Percentiles rank a stretch among this genome's conserved stretches.
Evolutionary conservation across 1,140 invertebrate genomes (phyloP).

Genomic region (Archivesica marissinica): DNA sequence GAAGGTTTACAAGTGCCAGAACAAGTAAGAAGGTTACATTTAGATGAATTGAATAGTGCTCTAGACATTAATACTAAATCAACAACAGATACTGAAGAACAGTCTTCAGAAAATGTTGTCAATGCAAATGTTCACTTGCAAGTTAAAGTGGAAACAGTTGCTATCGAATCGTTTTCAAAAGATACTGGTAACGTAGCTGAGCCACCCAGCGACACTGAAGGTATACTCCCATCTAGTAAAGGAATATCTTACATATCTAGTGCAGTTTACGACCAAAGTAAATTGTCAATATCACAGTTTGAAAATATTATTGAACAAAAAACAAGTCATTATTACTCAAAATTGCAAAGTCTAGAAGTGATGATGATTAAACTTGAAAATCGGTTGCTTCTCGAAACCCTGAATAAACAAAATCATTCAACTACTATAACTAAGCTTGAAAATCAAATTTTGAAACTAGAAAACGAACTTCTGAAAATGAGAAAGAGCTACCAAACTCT

Average conservation of each 20-base stretch:
- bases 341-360: constrained; percentile 76
- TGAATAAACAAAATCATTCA: constrained; percentile 76
- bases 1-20: too few relatives aligned
- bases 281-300: constrained; percentile 28
- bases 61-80: neutral
- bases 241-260: too few relatives aligned
- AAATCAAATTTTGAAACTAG: constrained; percentile 78
- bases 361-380: constrained; percentile 79
- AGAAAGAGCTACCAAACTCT: constrained; percentile 75
- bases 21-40: neutral
- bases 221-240: too few relatives aligned
- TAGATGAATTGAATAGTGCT: neutral
- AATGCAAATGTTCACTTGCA: neutral
- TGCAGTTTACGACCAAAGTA: neutral
- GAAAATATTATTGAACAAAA: constrained; percentile 65
- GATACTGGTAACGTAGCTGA: too few relatives aligned
- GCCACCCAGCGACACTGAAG: too few relatives aligned
- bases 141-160: neutral
- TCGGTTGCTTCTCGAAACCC: constrained; percentile 71
- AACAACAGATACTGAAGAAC: neutral
- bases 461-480: constrained; percentile 79
- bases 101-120: neutral
- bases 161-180: too few relatives aligned
- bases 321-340: constrained; percentile 69
- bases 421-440: constrained; percentile 75